Conservation (phyloP, 2,113 vertebrate species). For the Eclectus roratus region DNA sequence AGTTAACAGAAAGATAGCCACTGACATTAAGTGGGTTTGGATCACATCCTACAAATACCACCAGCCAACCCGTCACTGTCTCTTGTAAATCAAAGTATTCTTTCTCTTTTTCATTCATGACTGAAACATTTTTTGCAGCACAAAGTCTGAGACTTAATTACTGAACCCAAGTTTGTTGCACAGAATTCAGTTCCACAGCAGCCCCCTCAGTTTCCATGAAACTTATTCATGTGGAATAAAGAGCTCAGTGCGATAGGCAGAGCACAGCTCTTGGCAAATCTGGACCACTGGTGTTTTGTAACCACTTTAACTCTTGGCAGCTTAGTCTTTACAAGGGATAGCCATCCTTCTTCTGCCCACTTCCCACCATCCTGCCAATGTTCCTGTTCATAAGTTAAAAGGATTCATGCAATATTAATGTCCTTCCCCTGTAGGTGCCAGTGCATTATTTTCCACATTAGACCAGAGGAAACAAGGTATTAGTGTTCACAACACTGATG, state of each 20-base stretch:
- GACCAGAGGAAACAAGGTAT: not conserved
- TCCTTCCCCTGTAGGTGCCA: not conserved
- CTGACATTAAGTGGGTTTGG: not conserved
- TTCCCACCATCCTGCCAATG: not conserved
- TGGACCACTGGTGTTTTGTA: not conserved
- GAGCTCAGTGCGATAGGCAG: not conserved
- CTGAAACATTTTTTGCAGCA: not conserved
- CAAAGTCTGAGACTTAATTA: slow-evolving; percentile 23
- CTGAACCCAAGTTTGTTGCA: not conserved
- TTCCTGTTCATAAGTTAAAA: not conserved
- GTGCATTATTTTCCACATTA: not conserved
- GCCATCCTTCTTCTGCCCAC: not conserved
- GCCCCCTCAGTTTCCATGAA: not conserved
- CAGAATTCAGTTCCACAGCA: not conserved
- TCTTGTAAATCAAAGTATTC: not conserved
- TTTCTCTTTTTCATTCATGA: not conserved
- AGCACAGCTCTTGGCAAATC: not conserved
- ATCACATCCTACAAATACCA: not conserved
- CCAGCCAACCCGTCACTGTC: not conserved
- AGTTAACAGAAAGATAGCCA: not conserved
- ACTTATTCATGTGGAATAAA: not conserved
- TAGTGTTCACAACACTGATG: not conserved
- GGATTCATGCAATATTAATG: not conserved
- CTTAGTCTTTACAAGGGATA: not conserved
- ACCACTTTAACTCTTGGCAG: not conserved